phyloP scores from a whole-genome alignment of 2,113 vertebrate genomes.

The Myrmophylax atrothorax region DNA sequence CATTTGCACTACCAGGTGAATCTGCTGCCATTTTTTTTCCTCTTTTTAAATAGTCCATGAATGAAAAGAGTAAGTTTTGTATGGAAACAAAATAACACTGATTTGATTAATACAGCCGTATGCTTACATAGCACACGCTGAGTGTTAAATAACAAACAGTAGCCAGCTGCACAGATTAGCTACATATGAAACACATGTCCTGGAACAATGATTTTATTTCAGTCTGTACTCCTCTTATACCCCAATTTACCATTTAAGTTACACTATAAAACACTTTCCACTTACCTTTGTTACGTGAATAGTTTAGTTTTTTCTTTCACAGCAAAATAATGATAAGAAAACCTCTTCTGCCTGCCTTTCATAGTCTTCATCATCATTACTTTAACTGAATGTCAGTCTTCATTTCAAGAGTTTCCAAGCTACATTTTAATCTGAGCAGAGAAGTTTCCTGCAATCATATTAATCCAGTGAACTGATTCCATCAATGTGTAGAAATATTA shows the following conservation, averaged over 20 bases:
- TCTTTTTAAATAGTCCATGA: background rate
- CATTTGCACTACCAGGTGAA: background rate
- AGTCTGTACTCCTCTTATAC: constrained; percentile 41
- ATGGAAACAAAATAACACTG: background rate
- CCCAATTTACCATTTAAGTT: constrained; percentile 65
- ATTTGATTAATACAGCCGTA: constrained; percentile 34
- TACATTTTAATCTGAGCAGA: background rate
- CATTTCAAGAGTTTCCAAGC: background rate
- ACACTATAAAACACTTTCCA: constrained; percentile 40
- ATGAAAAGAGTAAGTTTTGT: background rate
- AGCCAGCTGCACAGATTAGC: constrained; percentile 65
- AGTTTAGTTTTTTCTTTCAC: constrained; percentile 10
- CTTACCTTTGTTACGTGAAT: constrained; percentile 11
- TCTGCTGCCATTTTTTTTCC: background rate
- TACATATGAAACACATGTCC: constrained; percentile 43
- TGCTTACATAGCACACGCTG: constrained; percentile 48
- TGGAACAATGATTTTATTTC: constrained; percentile 70
- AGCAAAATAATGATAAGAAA: constrained; percentile 26
- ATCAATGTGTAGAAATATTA: background rate
- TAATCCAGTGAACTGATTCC: background rate
- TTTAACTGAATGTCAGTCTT: background rate
- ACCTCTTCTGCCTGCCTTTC: background rate
- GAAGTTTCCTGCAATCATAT: background rate
- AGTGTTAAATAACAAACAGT: constrained; percentile 63
- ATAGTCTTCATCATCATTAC: background rate